Evolutionary conservation across 2,888 invertebrate species (phyloP).

Genomic region (Ennomos quercinarius): DNA sequence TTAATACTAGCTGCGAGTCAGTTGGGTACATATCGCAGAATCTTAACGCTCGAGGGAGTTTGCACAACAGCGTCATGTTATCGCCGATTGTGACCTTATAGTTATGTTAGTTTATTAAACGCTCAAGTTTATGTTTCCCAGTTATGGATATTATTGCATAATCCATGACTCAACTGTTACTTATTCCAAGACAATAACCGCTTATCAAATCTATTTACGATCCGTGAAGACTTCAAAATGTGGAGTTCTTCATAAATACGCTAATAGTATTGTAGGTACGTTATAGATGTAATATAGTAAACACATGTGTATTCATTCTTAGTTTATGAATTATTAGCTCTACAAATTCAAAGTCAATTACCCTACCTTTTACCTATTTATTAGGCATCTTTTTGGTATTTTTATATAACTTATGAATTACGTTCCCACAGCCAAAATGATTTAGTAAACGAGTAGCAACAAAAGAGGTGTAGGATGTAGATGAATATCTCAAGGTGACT

Average conservation of each 20-base stretch:
- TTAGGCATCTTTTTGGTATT: too few species aligned
- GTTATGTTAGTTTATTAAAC: neutral
- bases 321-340: neutral
- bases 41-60: constrained; percentile 53
- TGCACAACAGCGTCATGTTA: constrained; percentile 36
- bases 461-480: constrained; percentile 29
- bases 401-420: constrained; percentile 23
- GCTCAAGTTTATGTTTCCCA: neutral
- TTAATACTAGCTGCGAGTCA: constrained; percentile 44
- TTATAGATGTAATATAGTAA: too few species aligned
- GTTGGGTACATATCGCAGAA: constrained; percentile 48
- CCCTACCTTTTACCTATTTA: too few species aligned
- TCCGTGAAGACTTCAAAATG: too few species aligned
- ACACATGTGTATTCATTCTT: too few species aligned
- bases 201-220: too few species aligned
- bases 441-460: constrained; percentile 16
- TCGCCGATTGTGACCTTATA: constrained; percentile 33
- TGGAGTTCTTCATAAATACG: too few species aligned
- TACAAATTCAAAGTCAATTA: constrained; percentile 14
- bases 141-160: constrained; percentile 10
- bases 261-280: too few species aligned
- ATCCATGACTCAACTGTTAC: neutral
- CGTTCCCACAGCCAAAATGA: constrained; percentile 22
- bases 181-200: too few species aligned
- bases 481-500: constrained; percentile 41